Evolutionary conservation across 2,888 invertebrate species (phyloP), one percentile per base, ranked within the genome.

Genomic region (Monopis laevigella): DNA sequence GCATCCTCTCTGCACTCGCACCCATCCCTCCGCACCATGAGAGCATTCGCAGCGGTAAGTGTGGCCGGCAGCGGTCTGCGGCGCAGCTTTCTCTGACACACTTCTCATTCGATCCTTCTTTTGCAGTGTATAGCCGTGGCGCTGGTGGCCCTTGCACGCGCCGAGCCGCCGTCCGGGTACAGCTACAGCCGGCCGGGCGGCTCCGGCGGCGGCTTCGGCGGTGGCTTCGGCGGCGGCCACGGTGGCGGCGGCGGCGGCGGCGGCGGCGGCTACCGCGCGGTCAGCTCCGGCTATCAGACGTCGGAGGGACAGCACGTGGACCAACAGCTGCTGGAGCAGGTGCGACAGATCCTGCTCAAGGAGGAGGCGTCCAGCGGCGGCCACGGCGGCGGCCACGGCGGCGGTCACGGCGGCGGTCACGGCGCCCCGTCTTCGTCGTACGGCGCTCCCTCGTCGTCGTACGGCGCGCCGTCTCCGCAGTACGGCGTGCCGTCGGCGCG

Each of bases 301-400:
- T 89, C 85, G 54, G 93, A 93, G 65, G 93, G 93, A 48, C 90
- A 90, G 57, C 85, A 88, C 69, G 91, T 93, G 52, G 92, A 93
- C 74, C 82, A 84, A 24, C 87, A 87, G 49, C 86, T 93, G 51
- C 84, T 93, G 49, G 92, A 93, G 59, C 90, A 92, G 73, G 87
- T 93, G 60, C 88, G 92, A 56, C 90, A 92, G 68, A 92, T 93
- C 73, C 85, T 93, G 50, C 84, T 93, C 54, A 90, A 87, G 59
- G 92, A 92, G 74, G 93, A 93, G 66, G 80, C 87, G 82, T 18
- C 82, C 84, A 75, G 78, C 41, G 80, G 83, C 17, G 34, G 34
- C 5, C 34, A 34, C 21, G 19, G 21, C 36, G 36, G 32, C 32
- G 71, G 73, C 17, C 73, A 18, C 43, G 65, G 65, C 48, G 50